These are phyloP conservation scores for Perca schrenkii DNA, from an alignment of 2,113 vertebrate genomes.

Conservation along the genomic window DNA sequence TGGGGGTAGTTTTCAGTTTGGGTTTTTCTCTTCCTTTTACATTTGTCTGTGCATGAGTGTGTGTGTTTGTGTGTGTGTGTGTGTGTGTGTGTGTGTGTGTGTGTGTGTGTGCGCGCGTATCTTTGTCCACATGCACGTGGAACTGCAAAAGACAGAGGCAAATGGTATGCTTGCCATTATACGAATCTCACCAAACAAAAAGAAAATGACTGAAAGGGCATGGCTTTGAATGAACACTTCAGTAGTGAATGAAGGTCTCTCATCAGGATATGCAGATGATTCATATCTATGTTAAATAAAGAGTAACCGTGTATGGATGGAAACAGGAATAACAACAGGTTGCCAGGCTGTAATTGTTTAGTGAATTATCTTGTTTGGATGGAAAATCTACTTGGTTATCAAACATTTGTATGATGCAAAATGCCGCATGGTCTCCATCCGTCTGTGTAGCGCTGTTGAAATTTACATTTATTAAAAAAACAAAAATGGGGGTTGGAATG, in stretches of 20 bases:
- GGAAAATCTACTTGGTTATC: conserved; percentile 4
- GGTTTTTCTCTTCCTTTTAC: not conserved
- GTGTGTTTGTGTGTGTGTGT: not conserved
- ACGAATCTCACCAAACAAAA: not conserved
- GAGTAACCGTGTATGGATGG: not conserved
- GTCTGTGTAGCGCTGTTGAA: not conserved
- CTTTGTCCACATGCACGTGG: not conserved
- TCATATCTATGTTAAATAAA: conserved; percentile 26
- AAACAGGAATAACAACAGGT: conserved; percentile 8
- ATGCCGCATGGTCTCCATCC: not conserved
- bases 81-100: not conserved
- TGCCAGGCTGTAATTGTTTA: conserved; percentile 20
- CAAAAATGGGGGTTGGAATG: conserved; percentile 28
- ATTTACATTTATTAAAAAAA: conserved; percentile 37
- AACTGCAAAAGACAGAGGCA: not conserved
- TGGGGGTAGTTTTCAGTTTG: not conserved
- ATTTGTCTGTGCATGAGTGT: not conserved
- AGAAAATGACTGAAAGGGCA: not conserved
- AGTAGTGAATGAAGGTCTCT: conserved; percentile 1
- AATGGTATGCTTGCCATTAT: not conserved
- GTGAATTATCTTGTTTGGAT: not conserved
- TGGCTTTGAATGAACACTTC: not conserved
- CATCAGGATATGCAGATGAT: conserved; percentile 6
- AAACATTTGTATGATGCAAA: conserved; percentile 18
- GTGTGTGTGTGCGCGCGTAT: not conserved